Base-by-base conservation (phyloP, 1,140 invertebrate species). In the Neoseiulus cucumeris region DNA sequence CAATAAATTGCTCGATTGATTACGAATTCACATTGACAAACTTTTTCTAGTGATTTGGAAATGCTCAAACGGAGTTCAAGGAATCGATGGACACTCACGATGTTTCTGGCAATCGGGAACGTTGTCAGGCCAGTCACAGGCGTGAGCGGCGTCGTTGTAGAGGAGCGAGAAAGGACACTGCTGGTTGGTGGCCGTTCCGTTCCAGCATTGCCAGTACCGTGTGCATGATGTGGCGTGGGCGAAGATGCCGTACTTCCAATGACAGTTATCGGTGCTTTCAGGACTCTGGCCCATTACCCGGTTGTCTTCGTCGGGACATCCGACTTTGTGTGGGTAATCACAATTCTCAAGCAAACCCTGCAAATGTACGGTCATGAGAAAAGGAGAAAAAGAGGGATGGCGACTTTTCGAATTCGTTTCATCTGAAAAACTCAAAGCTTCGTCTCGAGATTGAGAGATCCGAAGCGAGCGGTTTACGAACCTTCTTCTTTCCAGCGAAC, bases 161-260 rank as follows among this genome's bases (percentile, higher is more conserved):
- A 92, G 79, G 5, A 92, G 79, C 1, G 89, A 89, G 44, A 89
- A 89, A 70, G 91, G 91, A 76, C 89, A 92, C n/a, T 90, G 82
- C 74, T 91, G 89, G 74, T 91, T 88, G 0, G 87, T 89, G 12
- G 88, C 85, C 0, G 89, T 91, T 39, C 89, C 88, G 74, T 91
- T 91, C 89, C 89, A 91, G 74, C 89, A 91, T 0, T 89, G 91
- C 89, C 89, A 92, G 75, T 91, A 91, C 17, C 89, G 79, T 0
- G 89, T 92, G 78, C 89, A 91, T 0, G 86, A 89, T 0, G 88
- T 91, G 75, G 91, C 88, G 73, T 92, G 89, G 0, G 89, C 88
- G 74, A 91, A 91, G 70, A 91, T 91, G 25, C 89, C 89, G 73
- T 91, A 92, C 66, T 90, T 76, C 89, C 89, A 92, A 71, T 89